A percentile compares a stretch with the other conserved stretches of the same genome.
phyloP scores from a whole-genome alignment of 2,888 invertebrate genomes.

The Ectemnius lituratus region DNA sequence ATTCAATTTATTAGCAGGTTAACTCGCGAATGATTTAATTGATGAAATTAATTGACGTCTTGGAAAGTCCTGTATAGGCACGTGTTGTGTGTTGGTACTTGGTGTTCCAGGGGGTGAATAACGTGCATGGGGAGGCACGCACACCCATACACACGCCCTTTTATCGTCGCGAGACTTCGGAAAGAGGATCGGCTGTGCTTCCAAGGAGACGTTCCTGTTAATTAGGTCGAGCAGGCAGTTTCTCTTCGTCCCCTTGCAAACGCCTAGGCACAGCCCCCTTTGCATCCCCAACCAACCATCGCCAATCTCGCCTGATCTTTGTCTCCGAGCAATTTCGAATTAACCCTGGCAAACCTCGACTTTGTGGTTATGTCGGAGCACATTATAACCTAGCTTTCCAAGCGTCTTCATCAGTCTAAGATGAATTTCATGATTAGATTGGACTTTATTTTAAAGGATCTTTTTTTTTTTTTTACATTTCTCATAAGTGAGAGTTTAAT shows the following conservation, averaged over 20 bases:
- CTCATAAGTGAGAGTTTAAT: too few species aligned
- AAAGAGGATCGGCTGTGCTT: conserved; percentile 46
- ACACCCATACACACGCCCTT: conserved; percentile 23
- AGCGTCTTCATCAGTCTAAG: too few species aligned
- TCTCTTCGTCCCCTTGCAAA: conserved; percentile 9
- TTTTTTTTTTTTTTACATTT: too few species aligned
- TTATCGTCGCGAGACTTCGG: conserved; percentile 38
- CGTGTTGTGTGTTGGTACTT: background rate
- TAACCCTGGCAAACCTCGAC: too few species aligned
- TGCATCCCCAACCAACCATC: conserved; percentile 36
- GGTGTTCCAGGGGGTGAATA: conserved; percentile 25
- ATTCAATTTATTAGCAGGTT: too few species aligned
- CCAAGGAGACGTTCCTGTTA: conserved; percentile 42
- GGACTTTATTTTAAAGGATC: too few species aligned
- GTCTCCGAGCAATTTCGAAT: background rate
- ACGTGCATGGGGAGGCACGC: background rate
- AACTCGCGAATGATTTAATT: too few species aligned
- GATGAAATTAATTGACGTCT: too few species aligned
- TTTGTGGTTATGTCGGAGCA: too few species aligned
- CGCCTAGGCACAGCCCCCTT: conserved; percentile 6
- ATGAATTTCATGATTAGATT: too few species aligned
- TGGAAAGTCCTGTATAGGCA: too few species aligned
- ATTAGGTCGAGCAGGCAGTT: conserved; percentile 52
- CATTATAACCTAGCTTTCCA: too few species aligned
- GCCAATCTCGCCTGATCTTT: conserved; percentile 42